phyloP scores from a whole-genome alignment of 1,140 invertebrate species.

The Danaus melanippus region DNA sequence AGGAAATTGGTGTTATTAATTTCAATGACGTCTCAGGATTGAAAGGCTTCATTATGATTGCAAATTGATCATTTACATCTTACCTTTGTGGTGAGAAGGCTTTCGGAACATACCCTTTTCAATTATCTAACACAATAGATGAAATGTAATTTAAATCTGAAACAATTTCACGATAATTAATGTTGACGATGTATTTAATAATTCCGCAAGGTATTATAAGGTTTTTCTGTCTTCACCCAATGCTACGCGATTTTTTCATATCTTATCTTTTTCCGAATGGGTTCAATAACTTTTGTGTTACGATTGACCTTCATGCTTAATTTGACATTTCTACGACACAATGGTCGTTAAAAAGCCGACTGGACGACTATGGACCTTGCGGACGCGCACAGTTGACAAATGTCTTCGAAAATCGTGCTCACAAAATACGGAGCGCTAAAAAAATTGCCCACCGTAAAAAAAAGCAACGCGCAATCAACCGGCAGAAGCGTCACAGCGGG shows the following conservation, averaged over 20 bases:
- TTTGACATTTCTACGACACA: constrained; percentile 9
- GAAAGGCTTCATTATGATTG: constrained; percentile 42
- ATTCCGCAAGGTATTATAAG: not conserved
- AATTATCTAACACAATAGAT: not conserved
- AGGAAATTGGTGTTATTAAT: constrained; percentile 13
- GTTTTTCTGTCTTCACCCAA: not conserved
- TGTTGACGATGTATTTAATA: not conserved
- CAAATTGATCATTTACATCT: constrained; percentile 42
- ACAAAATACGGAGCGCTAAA: constrained; percentile 24
- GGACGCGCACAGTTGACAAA: constrained; percentile 24
- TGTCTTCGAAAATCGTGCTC: constrained; percentile 21
- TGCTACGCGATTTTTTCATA: no score
- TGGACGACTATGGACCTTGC: constrained; percentile 4
- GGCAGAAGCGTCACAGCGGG: constrained; percentile 49
- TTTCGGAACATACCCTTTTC: constrained; percentile 14
- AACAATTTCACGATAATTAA: not conserved
- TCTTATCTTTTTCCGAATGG: not conserved
- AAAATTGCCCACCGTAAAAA: constrained; percentile 31
- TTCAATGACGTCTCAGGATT: constrained; percentile 9
- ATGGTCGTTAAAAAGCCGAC: constrained; percentile 15
- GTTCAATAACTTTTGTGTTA: constrained; percentile 14
- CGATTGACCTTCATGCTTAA: constrained; percentile 13
- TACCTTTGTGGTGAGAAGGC: constrained; percentile 19
- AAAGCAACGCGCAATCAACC: constrained; percentile 50
- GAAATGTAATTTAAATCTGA: constrained; percentile 11